Base-by-base conservation (phyloP, 1,140 invertebrate genomes). In the Sarcophaga peregrina region DNA sequence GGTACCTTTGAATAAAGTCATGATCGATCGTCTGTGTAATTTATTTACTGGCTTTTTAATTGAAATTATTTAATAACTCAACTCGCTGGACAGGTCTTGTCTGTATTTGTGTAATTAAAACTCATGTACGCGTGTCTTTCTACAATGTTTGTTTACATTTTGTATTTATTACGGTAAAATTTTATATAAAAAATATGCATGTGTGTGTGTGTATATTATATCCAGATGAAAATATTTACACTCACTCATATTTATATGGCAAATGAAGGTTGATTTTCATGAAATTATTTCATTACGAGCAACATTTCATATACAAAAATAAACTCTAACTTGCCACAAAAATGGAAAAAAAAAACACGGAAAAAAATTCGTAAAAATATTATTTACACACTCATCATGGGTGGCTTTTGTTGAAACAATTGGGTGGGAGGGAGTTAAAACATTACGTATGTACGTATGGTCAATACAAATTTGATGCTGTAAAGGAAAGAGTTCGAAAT, bases 41-140 rank as follows among this genome's bases (percentile, higher is more conserved):
- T 58, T n/a, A 58, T 7, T 58, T n/a, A n/a, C 7, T 58, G 7
- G 15, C n/a, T 13, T 58, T 58, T 58, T 58, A 58, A 58, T 58
- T 58, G 15, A 58, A 13, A 58, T 58, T 58, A 58, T 58, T 58
- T 58, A 58, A 58, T 58, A n/a, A 58, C 15, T 58, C 13, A n/a
- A 58, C 54, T 7, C 11, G 15, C 54, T 58, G 54, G 25, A 37
- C 25, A 37, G 25, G 25, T 4, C 25, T 37, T 37, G 25, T n/a
- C 54, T 76, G n/a, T 46, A 76, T 76, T 76, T 76, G 45, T 76
- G 74, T 76, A 76, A 76, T 76, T 76, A 76, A 76, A 76, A 76
- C n/a, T 13, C 47, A 76, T 76, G 74, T 76, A 48, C 17, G 74
- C 74, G 73, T 37, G 13, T 47, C 17, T 25, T n/a, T 46, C 45